Percentiles rank a stretch among this genome's conserved stretches.
These are phyloP conservation scores for Sesamia nonagrioides DNA, from an alignment of 1,140 invertebrate species.

Conservation along the genomic window DNA sequence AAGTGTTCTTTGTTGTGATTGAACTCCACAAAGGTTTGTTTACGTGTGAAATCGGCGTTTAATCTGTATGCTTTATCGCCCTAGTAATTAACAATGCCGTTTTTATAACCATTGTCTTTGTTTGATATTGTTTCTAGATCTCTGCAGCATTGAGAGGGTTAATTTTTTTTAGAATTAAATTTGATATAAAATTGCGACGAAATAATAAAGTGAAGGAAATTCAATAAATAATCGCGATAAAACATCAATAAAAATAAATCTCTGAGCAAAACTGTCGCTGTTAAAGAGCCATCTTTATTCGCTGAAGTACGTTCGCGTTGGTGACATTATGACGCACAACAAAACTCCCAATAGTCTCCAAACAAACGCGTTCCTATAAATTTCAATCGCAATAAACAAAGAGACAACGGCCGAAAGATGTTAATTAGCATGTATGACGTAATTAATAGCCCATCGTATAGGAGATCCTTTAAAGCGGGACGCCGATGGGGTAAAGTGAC, in stretches of 20 bases:
- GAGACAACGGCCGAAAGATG: constrained; percentile 50
- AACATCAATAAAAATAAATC: background rate
- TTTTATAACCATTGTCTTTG: constrained; percentile 29
- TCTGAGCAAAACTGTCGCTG: background rate
- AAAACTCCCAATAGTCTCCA: constrained; percentile 12
- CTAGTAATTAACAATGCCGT: constrained; percentile 11
- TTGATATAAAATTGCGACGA: too few species aligned
- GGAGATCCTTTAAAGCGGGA: constrained; percentile 24
- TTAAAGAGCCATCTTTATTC: background rate
- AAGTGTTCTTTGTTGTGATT: constrained; percentile 59
- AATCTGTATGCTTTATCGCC: constrained; percentile 36
- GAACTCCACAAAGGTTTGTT: constrained; percentile 60
- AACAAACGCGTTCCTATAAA: constrained; percentile 15
- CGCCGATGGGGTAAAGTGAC: constrained; percentile 3
- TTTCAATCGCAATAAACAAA: constrained; percentile 51
- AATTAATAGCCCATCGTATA: constrained; percentile 56
- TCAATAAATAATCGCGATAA: background rate
- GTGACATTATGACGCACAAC: background rate
- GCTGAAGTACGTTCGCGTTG: background rate
- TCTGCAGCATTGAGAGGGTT: background rate
- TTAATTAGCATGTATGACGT: constrained; percentile 66
- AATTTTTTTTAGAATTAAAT: too few species aligned
- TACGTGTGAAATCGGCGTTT: constrained; percentile 53
- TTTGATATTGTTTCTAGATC: constrained; percentile 26
- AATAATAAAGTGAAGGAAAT: background rate